Percentiles rank a stretch among this genome's conserved stretches.
These are phyloP conservation scores for Drosophila quinaria DNA, from an alignment of 2,888 invertebrate genomes.

Conservation along the genomic window DNA sequence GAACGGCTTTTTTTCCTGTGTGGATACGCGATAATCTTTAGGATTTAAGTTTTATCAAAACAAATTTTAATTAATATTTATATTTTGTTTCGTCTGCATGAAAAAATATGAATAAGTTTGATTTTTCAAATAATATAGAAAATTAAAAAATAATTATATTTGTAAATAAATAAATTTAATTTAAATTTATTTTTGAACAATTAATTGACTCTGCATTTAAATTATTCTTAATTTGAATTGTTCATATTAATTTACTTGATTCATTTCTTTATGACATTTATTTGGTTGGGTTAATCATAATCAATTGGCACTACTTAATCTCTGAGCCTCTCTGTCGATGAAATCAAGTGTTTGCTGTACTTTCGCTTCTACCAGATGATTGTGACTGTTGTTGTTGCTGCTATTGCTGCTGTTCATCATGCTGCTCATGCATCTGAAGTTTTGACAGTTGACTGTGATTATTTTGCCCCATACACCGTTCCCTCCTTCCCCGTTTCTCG, in stretches of 20 bases:
- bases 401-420: constrained; percentile 51
- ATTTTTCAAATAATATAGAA: no score
- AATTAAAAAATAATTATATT: no score
- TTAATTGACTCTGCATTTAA: no score
- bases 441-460: constrained; percentile 80
- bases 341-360: background rate
- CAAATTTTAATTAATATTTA: no score
- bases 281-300: constrained; percentile 7
- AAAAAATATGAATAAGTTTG: no score
- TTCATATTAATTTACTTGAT: background rate
- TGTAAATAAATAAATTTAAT: no score
- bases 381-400: constrained; percentile 3
- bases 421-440: constrained; percentile 74
- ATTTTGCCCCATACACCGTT: constrained; percentile 31
- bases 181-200: no score
- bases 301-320: background rate
- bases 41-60: no score
- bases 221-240: background rate
- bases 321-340: constrained; percentile 1
- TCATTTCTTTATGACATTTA: background rate
- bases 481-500: background rate
- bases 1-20: no score
- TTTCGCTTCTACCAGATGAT: constrained; percentile 10
- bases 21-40: no score
- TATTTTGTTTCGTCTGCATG: no score